These are phyloP conservation scores for Loriculus beryllinus DNA, from an alignment of 2,797 vertebrate genomes.

Conservation along the genomic window DNA sequence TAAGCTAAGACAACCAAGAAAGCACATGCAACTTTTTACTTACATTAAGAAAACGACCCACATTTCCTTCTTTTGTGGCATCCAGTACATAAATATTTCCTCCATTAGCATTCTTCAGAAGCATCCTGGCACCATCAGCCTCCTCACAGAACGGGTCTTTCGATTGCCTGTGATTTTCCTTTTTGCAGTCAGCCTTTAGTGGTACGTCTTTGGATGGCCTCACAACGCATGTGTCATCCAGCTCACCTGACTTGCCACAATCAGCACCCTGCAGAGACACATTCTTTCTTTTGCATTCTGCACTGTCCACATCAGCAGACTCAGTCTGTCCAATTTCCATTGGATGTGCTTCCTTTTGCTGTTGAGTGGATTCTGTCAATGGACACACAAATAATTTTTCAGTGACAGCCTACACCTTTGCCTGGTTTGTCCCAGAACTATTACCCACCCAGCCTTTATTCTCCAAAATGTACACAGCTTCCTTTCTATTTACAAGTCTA, in stretches of 20 bases:
- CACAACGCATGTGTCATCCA: neutral
- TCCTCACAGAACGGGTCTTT: slow-evolving; percentile 7
- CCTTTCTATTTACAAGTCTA: neutral
- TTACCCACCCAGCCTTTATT: neutral
- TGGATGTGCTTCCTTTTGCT: neutral
- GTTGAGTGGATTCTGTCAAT: slow-evolving; percentile 44
- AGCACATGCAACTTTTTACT: slow-evolving; percentile 54
- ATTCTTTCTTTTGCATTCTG: slow-evolving; percentile 16
- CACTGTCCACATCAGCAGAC: neutral
- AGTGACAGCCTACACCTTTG: neutral
- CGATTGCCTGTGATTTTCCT: neutral
- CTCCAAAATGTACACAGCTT: neutral
- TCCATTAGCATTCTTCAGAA: neutral
- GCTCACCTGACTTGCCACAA: neutral
- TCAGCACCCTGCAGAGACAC: neutral
- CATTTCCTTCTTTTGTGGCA: slow-evolving; percentile 91
- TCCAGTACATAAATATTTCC: slow-evolving; percentile 80
- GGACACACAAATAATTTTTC: neutral
- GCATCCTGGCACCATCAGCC: neutral
- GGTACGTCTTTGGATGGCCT: neutral
- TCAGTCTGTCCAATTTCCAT: neutral
- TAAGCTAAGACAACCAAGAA: neutral
- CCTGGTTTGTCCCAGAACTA: neutral
- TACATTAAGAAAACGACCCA: slow-evolving; percentile 92
- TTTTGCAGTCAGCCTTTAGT: neutral